Evolutionary conservation across 2,113 vertebrate genomes (phyloP).

Genomic region (Osmerus eperlanus): DNA sequence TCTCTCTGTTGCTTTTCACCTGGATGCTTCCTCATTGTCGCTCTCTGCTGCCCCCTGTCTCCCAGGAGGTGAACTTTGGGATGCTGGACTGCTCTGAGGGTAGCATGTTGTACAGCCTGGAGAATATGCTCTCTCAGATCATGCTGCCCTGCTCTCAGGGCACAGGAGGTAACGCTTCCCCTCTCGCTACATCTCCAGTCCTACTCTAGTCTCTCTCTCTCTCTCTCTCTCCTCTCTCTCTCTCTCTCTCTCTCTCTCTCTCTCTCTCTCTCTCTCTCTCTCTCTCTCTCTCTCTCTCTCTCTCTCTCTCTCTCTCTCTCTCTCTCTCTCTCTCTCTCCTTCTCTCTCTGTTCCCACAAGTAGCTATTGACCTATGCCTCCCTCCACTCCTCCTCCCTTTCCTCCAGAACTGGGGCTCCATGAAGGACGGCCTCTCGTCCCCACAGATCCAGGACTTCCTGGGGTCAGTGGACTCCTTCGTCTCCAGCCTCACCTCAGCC

Average conservation of each 20-base stretch:
- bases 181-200: too few species aligned
- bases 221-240: too few species aligned
- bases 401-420: slow-evolving; percentile 72
- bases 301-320: too few species aligned
- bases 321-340: background rate
- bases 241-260: too few species aligned
- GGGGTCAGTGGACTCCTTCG: slow-evolving; percentile 71
- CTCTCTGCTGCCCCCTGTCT: background rate
- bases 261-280: too few species aligned
- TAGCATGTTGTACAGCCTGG: slow-evolving; percentile 69
- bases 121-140: slow-evolving; percentile 71
- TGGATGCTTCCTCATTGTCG: background rate
- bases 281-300: too few species aligned
- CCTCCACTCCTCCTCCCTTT: too few species aligned
- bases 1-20: background rate
- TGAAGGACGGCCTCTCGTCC: slow-evolving; percentile 65
- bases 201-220: too few species aligned
- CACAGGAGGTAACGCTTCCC: slow-evolving; percentile 71
- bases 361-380: background rate
- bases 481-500: slow-evolving; percentile 66
- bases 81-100: slow-evolving; percentile 68
- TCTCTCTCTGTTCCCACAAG: background rate
- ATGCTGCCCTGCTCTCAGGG: slow-evolving; percentile 75
- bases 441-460: slow-evolving; percentile 72
- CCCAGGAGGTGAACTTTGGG: slow-evolving; percentile 76